phyloP scores from a whole-genome alignment of 2,797 vertebrate genomes.

The Cryptoblepharus egeriae region DNA sequence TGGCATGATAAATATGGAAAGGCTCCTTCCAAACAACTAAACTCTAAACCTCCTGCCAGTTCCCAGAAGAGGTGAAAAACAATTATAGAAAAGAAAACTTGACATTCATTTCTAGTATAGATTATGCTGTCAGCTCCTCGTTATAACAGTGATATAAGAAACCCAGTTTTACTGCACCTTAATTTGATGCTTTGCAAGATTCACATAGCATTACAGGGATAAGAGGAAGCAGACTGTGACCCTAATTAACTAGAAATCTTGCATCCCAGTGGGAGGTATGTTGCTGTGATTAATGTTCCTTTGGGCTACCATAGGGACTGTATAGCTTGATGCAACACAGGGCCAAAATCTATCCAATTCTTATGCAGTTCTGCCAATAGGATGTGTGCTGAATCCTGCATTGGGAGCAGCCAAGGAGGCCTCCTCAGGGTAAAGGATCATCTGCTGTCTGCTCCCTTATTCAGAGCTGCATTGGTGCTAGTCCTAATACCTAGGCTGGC shows the following conservation, averaged over 20 bases:
- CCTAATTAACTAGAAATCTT: slow-evolving; percentile 11
- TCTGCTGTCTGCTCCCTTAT: no score
- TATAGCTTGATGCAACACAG: background rate
- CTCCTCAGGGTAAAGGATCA: no score
- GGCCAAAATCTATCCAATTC: no score
- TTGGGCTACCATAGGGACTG: background rate
- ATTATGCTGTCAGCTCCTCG: background rate
- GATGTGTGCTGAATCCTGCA: no score
- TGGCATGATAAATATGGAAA: background rate
- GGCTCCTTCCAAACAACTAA: background rate
- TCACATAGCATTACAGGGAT: background rate
- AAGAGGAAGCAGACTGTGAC: background rate
- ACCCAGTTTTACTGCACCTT: background rate
- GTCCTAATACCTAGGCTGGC: no score
- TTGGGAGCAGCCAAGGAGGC: no score
- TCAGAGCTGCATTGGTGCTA: no score
- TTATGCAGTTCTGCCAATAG: no score
- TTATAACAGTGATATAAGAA: background rate
- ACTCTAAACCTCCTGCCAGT: background rate
- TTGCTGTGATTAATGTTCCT: slow-evolving; percentile 7
- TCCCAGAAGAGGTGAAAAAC: background rate
- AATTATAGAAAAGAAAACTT: background rate
- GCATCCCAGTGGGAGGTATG: slow-evolving; percentile 12
- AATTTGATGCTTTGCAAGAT: background rate
- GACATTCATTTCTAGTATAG: background rate